Evolutionary conservation across 1,140 invertebrate species (phyloP).

Genomic region (Aethina tumida): DNA sequence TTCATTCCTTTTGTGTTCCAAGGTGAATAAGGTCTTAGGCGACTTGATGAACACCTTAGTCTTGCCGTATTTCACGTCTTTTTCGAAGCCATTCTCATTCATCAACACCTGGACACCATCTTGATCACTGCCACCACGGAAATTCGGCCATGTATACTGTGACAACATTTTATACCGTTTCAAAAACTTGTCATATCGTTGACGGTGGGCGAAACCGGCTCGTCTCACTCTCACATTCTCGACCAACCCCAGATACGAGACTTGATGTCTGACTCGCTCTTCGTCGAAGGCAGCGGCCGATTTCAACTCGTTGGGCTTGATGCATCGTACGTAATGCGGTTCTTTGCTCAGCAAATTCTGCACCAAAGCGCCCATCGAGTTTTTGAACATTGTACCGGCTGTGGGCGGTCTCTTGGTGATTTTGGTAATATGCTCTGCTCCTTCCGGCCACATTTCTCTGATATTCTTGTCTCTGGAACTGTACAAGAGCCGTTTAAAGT

Average conservation of each 20-base stretch:
- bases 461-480: slow-evolving; percentile 68
- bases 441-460: slow-evolving; percentile 90
- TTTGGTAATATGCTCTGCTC: slow-evolving; percentile 79
- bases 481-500: slow-evolving; percentile 86
- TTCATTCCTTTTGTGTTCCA: slow-evolving; percentile 74
- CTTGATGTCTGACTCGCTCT: slow-evolving; percentile 78
- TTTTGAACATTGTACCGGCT: slow-evolving; percentile 88
- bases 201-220: slow-evolving; percentile 88
- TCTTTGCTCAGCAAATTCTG: slow-evolving; percentile 83
- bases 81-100: slow-evolving; percentile 61
- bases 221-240: slow-evolving; percentile 90
- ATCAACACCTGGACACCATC: slow-evolving; percentile 80
- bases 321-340: slow-evolving; percentile 92
- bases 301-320: slow-evolving; percentile 93
- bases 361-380: slow-evolving; percentile 85
- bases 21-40: slow-evolving; percentile 77
- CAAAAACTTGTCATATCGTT: slow-evolving; percentile 80
- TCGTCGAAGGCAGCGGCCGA: slow-evolving; percentile 71
- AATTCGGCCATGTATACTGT: slow-evolving; percentile 91
- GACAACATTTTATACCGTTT: slow-evolving; percentile 94
- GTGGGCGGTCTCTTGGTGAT: slow-evolving; percentile 89
- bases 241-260: slow-evolving; percentile 79
- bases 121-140: slow-evolving; percentile 58
- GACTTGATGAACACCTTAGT: slow-evolving; percentile 92
- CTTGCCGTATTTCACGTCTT: slow-evolving; percentile 87